Conservation (phyloP, 2,113 vertebrate genomes). For the Rissa tridactyla region DNA sequence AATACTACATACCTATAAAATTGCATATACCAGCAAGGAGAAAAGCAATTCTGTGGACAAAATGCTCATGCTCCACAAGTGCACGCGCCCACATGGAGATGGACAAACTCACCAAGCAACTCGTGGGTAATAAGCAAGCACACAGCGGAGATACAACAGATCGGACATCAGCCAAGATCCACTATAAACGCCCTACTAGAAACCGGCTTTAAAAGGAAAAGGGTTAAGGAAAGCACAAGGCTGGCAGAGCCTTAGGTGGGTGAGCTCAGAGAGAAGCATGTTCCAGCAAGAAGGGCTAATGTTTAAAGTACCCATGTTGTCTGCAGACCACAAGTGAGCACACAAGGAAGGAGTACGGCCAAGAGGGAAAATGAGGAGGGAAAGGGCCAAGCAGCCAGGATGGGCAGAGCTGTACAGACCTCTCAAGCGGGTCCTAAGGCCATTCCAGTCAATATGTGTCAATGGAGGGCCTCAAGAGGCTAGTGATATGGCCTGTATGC, state of each 20-base stretch:
- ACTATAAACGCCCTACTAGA: neutral
- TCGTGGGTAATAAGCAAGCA: neutral
- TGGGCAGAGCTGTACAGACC: neutral
- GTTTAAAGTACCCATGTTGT: neutral
- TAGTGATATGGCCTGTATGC: neutral
- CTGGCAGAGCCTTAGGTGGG: neutral
- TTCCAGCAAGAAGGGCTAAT: neutral
- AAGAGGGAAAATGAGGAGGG: neutral
- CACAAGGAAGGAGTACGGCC: neutral
- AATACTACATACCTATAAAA: neutral
- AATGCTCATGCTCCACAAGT: accelerated
- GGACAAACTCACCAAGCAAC: neutral
- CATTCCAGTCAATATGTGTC: neutral
- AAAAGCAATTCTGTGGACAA: neutral
- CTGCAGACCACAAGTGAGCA: neutral
- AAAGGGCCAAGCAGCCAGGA: neutral
- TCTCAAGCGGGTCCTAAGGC: neutral
- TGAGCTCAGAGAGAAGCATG: neutral
- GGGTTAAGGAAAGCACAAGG: neutral
- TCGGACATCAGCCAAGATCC: neutral
- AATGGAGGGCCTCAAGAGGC: neutral
- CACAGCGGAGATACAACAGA: neutral
- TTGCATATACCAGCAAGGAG: neutral
- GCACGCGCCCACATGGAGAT: neutral
- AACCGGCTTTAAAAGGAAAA: neutral